phyloP scores from a whole-genome alignment of 2,113 vertebrate genomes.

The Herpetotheres cachinnans region DNA sequence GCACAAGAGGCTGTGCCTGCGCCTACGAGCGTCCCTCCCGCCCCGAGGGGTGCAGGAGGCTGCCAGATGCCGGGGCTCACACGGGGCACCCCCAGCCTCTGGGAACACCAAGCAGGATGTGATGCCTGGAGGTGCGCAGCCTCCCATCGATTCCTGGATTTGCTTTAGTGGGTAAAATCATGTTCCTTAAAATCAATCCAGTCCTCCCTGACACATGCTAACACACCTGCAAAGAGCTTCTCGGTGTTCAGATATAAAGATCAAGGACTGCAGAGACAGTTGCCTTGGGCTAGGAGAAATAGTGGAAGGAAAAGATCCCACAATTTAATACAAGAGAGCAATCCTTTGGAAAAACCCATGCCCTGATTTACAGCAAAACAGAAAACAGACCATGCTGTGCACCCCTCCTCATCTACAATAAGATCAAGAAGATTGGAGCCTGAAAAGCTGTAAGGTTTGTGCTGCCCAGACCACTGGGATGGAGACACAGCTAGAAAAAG shows the following conservation, averaged over 20 bases:
- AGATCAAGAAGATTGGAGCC: not conserved
- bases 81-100: not conserved
- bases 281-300: not conserved
- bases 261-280: not conserved
- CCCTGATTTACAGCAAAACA: not conserved
- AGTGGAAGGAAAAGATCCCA: not conserved
- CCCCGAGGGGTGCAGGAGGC: not conserved
- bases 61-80: not conserved
- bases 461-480: not conserved
- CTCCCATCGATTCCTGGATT: fast-evolving
- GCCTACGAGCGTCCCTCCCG: not conserved
- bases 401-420: not conserved
- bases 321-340: not conserved
- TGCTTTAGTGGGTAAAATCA: not conserved
- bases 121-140: not conserved
- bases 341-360: not conserved
- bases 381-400: not conserved
- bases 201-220: not conserved
- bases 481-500: not conserved
- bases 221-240: not conserved
- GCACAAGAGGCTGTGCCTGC: not conserved
- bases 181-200: not conserved
- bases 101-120: not conserved
- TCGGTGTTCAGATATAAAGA: not conserved
- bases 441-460: not conserved